A percentile compares a stretch with the other conserved stretches of the same genome.
Conservation (phyloP, 2,113 vertebrate genomes). For the Microtus oregoni region DNA sequence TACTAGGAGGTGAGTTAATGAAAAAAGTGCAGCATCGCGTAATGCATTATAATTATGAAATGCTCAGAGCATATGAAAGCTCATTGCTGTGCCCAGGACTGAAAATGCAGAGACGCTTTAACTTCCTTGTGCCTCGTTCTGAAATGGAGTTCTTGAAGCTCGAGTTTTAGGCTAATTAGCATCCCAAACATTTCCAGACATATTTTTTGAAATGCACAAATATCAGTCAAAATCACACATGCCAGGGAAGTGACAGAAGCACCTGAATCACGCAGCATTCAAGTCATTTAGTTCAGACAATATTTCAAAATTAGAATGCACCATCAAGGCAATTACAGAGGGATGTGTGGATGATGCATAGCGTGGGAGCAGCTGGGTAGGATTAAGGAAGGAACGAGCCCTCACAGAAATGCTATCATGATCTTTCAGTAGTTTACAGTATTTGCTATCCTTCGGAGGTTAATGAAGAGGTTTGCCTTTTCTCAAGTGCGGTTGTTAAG, state of each 20-base stretch:
- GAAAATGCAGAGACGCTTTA: neutral
- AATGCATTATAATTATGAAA: conserved; percentile 45
- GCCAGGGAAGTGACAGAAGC: neutral
- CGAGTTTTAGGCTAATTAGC: neutral
- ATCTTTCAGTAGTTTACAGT: conserved; percentile 70
- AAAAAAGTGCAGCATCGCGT: neutral
- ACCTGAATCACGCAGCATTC: neutral
- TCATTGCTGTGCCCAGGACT: neutral
- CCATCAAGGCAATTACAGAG: neutral
- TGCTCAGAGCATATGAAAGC: neutral
- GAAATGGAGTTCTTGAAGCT: neutral
- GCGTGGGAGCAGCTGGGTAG: neutral
- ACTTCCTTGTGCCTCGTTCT: neutral
- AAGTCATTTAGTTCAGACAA: neutral
- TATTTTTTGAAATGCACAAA: neutral
- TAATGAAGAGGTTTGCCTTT: conserved; percentile 82
- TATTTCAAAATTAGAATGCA: neutral
- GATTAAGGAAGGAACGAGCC: conserved; percentile 60
- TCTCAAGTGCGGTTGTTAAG: conserved; percentile 67
- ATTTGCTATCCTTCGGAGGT: conserved; percentile 72
- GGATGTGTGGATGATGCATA: neutral
- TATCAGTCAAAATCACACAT: neutral
- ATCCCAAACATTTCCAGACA: neutral
- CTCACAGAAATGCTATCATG: conserved; percentile 69
- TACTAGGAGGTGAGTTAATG: conserved; percentile 38